These are phyloP conservation scores for Cylas formicarius DNA, from an alignment of 1,140 invertebrate genomes.

Conservation along the genomic window DNA sequence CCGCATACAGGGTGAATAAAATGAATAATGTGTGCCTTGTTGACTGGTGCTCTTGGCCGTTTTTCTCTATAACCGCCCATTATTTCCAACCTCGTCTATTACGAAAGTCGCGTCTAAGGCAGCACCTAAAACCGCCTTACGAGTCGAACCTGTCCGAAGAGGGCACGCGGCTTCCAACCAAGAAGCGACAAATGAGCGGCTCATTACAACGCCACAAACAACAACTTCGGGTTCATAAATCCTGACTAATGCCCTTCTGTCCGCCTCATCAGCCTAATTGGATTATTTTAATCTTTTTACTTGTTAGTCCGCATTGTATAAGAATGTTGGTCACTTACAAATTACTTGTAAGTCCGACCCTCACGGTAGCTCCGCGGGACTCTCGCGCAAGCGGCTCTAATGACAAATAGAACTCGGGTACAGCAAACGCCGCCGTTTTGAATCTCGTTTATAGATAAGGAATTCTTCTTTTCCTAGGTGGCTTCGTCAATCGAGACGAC, in stretches of 20 bases:
- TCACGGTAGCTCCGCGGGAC: conserved; percentile 4
- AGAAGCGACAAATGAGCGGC: conserved; percentile 17
- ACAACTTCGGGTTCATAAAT: conserved; percentile 13
- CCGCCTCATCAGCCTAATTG: conserved; percentile 18
- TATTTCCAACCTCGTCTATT: no score
- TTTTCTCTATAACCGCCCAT: no score
- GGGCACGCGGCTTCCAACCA: no score
- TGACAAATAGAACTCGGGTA: conserved; percentile 11
- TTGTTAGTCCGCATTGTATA: conserved; percentile 1
- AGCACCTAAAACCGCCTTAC: no score
- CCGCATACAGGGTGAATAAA: no score
- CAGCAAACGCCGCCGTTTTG: conserved; percentile 12
- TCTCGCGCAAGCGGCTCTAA: not conserved
- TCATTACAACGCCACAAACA: conserved; percentile 9
- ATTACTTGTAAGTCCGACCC: not conserved
- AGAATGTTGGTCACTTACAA: conserved; percentile 3
- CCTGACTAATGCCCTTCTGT: conserved; percentile 12
- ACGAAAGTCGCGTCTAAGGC: no score
- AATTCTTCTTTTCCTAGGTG: no score
- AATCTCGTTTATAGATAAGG: conserved; percentile 15
- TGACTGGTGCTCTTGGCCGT: no score
- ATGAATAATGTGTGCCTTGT: no score
- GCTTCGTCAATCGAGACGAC: no score
- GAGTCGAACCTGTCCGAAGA: no score
- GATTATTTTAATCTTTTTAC: conserved; percentile 19